phyloP scores from a whole-genome alignment of 2,113 vertebrate genomes.

The Misgurnus mizolepis region DNA sequence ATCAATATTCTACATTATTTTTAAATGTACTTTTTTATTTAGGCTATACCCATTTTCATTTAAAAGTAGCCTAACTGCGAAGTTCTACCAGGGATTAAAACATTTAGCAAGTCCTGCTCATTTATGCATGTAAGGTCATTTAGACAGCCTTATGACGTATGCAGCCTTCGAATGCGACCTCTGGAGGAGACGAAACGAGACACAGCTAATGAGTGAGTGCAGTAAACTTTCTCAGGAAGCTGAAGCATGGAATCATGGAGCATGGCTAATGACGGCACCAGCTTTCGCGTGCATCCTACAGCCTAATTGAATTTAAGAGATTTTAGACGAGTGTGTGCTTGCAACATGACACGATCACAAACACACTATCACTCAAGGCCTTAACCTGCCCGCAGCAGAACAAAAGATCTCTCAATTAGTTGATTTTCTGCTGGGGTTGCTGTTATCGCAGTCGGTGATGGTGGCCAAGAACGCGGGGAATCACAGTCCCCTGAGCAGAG shows the following conservation, averaged over 20 bases:
- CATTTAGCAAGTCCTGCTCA: no score
- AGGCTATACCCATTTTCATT: no score
- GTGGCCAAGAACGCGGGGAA: conserved; percentile 67
- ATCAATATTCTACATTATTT: no score
- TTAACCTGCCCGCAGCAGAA: conserved; percentile 37
- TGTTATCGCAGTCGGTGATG: conserved; percentile 64
- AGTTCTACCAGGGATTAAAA: no score
- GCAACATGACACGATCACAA: conserved; percentile 60
- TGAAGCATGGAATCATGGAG: conserved; percentile 35
- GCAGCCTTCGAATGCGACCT: no score
- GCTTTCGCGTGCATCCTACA: conserved; percentile 51
- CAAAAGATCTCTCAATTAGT: conserved; percentile 63
- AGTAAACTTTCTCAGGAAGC: conserved; percentile 44
- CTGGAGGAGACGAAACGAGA: no score
- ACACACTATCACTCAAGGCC: conserved; percentile 56
- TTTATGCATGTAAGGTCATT: no score
- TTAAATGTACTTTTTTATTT: no score
- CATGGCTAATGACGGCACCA: conserved; percentile 7
- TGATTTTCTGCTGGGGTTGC: conserved; percentile 56
- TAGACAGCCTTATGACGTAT: no score
- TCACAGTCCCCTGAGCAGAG: conserved; percentile 67
- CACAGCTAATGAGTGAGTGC: not conserved
- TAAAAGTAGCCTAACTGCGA: no score
- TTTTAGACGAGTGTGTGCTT: conserved; percentile 31
- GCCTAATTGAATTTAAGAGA: conserved; percentile 59